Evolutionary conservation across 2,888 invertebrate species (phyloP).

Genomic region (Dicycla oo): DNA sequence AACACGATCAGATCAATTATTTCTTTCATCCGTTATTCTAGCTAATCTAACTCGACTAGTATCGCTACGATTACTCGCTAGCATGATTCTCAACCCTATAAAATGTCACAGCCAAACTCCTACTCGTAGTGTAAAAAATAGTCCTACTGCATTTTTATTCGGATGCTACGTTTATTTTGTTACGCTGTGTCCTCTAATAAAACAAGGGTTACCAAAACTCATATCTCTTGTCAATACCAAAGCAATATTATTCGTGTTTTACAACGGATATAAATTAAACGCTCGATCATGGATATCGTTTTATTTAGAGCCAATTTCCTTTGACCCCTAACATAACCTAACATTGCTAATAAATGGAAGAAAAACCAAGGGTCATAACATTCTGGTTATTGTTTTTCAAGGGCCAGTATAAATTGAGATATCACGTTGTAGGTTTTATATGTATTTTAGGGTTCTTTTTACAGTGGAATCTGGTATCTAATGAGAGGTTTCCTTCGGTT

Average conservation of each 20-base stretch:
- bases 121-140: not conserved
- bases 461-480: conserved; percentile 37
- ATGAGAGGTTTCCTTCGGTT: conserved; percentile 48
- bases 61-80: conserved; percentile 36
- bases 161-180: not conserved
- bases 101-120: conserved; percentile 40
- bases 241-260: conserved; percentile 70
- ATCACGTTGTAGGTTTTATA: not conserved
- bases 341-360: conserved; percentile 23
- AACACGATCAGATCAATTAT: conserved; percentile 38
- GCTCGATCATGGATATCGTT: conserved; percentile 63
- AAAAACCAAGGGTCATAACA: conserved; percentile 34
- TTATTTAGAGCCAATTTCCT: conserved; percentile 56
- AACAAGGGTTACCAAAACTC: conserved; percentile 62
- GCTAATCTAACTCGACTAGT: conserved; percentile 43
- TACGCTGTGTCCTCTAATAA: conserved; percentile 54
- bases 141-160: conserved; percentile 31
- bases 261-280: conserved; percentile 71
- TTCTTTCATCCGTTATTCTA: conserved; percentile 33
- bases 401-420: conserved; percentile 36
- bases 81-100: conserved; percentile 36
- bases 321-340: conserved; percentile 38
- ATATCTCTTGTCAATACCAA: conserved; percentile 67
- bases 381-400: conserved; percentile 42
- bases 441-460: not conserved